Evolutionary conservation across 1,140 invertebrate genomes (phyloP), one percentile per base, ranked within the genome.

Genomic region (Metaphire vulgaris): DNA sequence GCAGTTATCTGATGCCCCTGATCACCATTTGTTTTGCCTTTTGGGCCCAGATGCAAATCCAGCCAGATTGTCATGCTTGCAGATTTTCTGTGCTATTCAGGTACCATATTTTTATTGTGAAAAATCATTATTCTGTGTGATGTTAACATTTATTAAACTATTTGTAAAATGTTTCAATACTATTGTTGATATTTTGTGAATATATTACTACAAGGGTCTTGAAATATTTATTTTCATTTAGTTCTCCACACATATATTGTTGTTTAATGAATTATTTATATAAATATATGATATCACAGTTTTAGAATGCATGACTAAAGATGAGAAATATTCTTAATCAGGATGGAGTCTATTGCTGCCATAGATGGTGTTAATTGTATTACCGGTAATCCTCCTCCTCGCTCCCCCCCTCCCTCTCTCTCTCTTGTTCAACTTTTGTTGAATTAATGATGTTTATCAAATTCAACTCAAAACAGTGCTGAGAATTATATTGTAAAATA

Each of bases 1-100:
- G 89, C 92, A 99, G 90, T 90, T 99, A 87, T 97, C 96, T 15
- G 98, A 99, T 89, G 97, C 97, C 14, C 97, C 97, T 0, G 96
- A 95, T 1, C 97, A 99, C 88, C 93, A 98, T 86, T 85, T 99
- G 28, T 99, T 75, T 56, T 31, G 65, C 74, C 71, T 76, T 41
- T 41, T 69, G 2, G 74, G 69, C 26, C 66, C 71, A 0, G 29
- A 93, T 0, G 89, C 90, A 2, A 89, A 90, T 33, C 88, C 89
- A 76, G 91, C 91, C 78, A 82, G 88, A 86, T 83, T 78, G 2
- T 76, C 83, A 26, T 77, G 98, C 74, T 97, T 97, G 0, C 94
- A 98, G 85, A 92, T 98, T 70, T 88, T 98, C 2, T 94, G 92
- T 81, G 93, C 97, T 1, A 87, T 98, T 76, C 95, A 98, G 87